Evolutionary conservation across 2,797 vertebrate species (phyloP), one percentile per base, ranked within the genome.

Genomic region (Fistularia commersonii): DNA sequence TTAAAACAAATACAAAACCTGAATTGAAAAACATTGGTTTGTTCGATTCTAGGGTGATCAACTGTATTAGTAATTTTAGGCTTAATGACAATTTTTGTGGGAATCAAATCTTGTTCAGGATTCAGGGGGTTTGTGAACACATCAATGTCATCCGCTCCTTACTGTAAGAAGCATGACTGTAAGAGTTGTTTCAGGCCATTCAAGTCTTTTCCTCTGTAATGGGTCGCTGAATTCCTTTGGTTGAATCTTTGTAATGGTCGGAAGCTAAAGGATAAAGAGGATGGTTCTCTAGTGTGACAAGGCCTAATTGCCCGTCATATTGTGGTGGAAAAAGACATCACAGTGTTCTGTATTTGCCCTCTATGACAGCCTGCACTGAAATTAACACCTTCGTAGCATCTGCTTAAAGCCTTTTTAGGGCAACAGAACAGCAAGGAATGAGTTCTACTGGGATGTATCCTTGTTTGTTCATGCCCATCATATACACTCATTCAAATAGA

Each of bases 351-450:
- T 75, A 67, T 71, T 72, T 72, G 78, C 63, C 72, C 80, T 81
- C 75, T 66, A 69, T 69, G 61, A 83, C 85, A 85, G 83, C 73
- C 80, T 74, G 79, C 70, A 58, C 80, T 69, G 80, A 86, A 84
- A 88, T 87, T 65, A 91, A 85, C 90, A 87, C 89, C 84, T 88
- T 86, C 72, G 64, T 71, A 91, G 88, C 90, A 91, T 90, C 88
- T 90, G 88, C 74, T 82, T 31, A 64, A 50, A 50, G 80, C 65
- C 60, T 83, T 82, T 72, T 59, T 67, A 74, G 79, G 77, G 77
- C 73, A 72, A 65, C 65, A 64, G 76, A 80, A 68, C 53, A 52
- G 65, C 69, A 44, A 71, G 58, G 61, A 75, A 62, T 52, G 54
- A 60, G 76, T 69, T 59, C 77, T 76, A 33, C 47, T 57, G 72